A percentile compares a stretch with the other conserved stretches of the same genome.
These are phyloP conservation scores for Sciurus vulgaris DNA, from an alignment of 2,797 vertebrate species.

Conservation along the genomic window DNA sequence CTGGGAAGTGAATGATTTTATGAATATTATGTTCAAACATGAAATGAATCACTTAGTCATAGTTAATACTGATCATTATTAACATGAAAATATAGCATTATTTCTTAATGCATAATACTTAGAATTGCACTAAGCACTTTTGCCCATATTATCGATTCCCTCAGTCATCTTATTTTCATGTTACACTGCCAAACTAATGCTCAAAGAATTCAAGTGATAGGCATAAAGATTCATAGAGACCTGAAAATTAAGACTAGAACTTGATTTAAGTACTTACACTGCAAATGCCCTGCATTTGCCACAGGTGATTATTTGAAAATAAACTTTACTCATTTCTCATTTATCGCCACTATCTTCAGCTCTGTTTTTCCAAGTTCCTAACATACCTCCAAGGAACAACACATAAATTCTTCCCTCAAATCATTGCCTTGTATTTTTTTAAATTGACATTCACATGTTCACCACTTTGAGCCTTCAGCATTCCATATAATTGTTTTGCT, in stretches of 20 bases:
- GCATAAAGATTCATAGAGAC: background rate
- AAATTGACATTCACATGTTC: background rate
- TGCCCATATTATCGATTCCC: background rate
- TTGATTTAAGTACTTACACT: background rate
- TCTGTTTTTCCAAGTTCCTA: background rate
- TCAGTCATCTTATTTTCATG: background rate
- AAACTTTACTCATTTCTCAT: background rate
- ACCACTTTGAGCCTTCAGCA: background rate
- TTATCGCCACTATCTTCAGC: background rate
- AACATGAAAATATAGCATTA: background rate
- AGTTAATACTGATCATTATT: conserved; percentile 40
- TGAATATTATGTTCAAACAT: background rate
- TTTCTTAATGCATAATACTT: background rate
- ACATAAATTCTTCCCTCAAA: background rate
- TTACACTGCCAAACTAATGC: background rate
- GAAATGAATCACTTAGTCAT: background rate
- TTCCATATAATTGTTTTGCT: background rate
- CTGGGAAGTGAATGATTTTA: background rate
- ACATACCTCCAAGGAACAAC: background rate
- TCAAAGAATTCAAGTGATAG: conserved; percentile 31
- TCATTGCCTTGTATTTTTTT: background rate
- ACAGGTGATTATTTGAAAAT: conserved; percentile 10
- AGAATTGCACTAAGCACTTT: background rate
- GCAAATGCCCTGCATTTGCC: background rate
- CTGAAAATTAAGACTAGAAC: background rate